Percentiles rank a stretch among this genome's conserved stretches.
These are phyloP conservation scores for Antigone vipio DNA, from an alignment of 2,113 vertebrate species.

Conservation along the genomic window DNA sequence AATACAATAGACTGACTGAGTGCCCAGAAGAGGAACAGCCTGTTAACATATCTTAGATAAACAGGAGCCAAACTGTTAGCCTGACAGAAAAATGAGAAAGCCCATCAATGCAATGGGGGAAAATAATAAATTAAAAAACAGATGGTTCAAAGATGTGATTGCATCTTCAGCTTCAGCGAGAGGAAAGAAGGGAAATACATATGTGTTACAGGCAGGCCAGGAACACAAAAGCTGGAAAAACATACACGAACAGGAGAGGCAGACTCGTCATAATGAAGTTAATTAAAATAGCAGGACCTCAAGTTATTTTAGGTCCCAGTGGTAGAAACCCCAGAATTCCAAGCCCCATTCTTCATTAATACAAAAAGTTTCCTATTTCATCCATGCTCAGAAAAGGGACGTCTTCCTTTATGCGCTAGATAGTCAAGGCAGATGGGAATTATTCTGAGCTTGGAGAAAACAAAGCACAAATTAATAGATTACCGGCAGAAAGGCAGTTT, in stretches of 20 bases:
- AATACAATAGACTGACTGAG: slow-evolving; percentile 1
- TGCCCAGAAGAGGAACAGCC: slow-evolving; percentile 46
- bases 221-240: slow-evolving; percentile 54
- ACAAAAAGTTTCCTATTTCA: not conserved
- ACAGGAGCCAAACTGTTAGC: slow-evolving; percentile 50
- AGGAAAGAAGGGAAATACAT: slow-evolving; percentile 10
- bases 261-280: slow-evolving; percentile 47
- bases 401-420: slow-evolving; percentile 48
- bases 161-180: slow-evolving; percentile 42
- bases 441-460: slow-evolving; percentile 67
- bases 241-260: not conserved
- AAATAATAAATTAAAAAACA: slow-evolving; percentile 55
- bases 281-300: slow-evolving; percentile 68
- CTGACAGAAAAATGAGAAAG: slow-evolving; percentile 16
- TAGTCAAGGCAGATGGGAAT: slow-evolving; percentile 63
- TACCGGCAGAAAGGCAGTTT: slow-evolving; percentile 56
- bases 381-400: slow-evolving; percentile 10
- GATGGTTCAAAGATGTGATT: slow-evolving; percentile 51
- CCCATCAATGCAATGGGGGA: not conserved
- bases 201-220: slow-evolving; percentile 28
- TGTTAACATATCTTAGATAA: slow-evolving; percentile 59
- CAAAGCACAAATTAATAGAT: slow-evolving; percentile 67
- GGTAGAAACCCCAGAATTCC: slow-evolving; percentile 34
- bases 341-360: slow-evolving; percentile 20
- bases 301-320: slow-evolving; percentile 53